phyloP scores from a whole-genome alignment of 2,797 vertebrate species.

The Pangasius larnaudii region DNA sequence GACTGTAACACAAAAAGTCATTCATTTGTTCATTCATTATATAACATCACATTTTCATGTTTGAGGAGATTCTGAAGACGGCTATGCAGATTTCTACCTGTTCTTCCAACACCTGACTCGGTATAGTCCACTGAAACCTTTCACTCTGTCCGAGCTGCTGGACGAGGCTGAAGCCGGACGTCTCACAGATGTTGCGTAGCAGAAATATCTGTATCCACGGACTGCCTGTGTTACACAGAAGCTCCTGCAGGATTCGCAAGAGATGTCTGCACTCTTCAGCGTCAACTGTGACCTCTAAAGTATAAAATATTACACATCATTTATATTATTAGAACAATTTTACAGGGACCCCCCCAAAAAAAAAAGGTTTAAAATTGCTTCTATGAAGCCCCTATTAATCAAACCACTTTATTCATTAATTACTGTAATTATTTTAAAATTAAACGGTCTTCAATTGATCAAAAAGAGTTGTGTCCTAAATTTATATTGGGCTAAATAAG shows the following conservation, averaged over 20 bases:
- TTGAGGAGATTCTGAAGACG: not conserved
- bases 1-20: not conserved
- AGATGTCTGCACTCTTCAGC: conserved; percentile 20
- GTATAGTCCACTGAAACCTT: conserved; percentile 34
- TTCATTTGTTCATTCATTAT: not conserved
- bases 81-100: conserved; percentile 31
- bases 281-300: not conserved
- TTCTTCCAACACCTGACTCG: conserved; percentile 15
- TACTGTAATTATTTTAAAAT: not conserved
- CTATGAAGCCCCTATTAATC: not conserved
- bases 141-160: conserved; percentile 10
- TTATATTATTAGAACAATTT: not conserved
- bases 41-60: not conserved
- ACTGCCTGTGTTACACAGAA: conserved; percentile 22
- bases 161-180: conserved; percentile 34
- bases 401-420: not conserved
- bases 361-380: not conserved
- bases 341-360: not conserved
- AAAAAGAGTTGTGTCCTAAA: not conserved
- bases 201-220: conserved; percentile 47
- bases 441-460: not conserved
- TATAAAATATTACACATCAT: not conserved
- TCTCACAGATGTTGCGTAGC: conserved; percentile 34
- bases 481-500: not conserved
- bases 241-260: conserved; percentile 18